Percentiles rank a stretch among this genome's conserved stretches.
Conservation (phyloP, 2,888 invertebrate species). For the Leucophenga montana region DNA sequence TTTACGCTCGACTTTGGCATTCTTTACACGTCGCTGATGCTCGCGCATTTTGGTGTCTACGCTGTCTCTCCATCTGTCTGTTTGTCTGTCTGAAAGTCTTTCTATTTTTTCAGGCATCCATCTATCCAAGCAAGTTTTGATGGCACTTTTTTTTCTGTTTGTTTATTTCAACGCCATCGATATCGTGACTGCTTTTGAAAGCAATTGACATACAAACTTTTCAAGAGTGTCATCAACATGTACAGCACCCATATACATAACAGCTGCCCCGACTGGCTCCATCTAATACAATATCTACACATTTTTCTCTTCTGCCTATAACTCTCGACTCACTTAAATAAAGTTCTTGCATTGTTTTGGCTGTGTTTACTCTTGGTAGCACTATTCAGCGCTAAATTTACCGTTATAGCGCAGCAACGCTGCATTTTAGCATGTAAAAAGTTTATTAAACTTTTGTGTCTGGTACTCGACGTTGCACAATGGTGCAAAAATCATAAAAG, state of each 20-base stretch:
- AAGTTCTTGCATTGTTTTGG: constrained; percentile 41
- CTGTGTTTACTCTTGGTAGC: constrained; percentile 17
- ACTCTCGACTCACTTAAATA: neutral
- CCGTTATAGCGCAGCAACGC: constrained; percentile 28
- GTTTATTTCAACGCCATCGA: constrained; percentile 42
- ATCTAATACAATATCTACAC: neutral
- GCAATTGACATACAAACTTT: constrained; percentile 44
- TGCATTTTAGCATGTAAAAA: constrained; percentile 41
- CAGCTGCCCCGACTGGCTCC: neutral
- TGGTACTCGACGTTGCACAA: too few relatives aligned
- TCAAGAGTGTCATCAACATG: constrained; percentile 48
- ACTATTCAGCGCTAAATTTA: constrained; percentile 31
- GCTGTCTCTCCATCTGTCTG: neutral
- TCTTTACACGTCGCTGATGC: constrained; percentile 9
- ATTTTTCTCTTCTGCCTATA: neutral
- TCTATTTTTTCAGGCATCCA: constrained; percentile 36
- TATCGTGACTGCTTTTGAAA: constrained; percentile 45
- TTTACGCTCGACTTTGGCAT: constrained; percentile 16
- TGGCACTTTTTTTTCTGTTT: constrained; percentile 30
- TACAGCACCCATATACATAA: neutral
- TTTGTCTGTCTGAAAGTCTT: neutral
- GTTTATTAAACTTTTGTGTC: constrained; percentile 44
- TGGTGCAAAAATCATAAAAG: too few relatives aligned
- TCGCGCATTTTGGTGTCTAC: neutral
- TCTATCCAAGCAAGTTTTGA: constrained; percentile 45